phyloP scores from a whole-genome alignment of 2,113 vertebrate genomes.

The Pseudopipra pipra region DNA sequence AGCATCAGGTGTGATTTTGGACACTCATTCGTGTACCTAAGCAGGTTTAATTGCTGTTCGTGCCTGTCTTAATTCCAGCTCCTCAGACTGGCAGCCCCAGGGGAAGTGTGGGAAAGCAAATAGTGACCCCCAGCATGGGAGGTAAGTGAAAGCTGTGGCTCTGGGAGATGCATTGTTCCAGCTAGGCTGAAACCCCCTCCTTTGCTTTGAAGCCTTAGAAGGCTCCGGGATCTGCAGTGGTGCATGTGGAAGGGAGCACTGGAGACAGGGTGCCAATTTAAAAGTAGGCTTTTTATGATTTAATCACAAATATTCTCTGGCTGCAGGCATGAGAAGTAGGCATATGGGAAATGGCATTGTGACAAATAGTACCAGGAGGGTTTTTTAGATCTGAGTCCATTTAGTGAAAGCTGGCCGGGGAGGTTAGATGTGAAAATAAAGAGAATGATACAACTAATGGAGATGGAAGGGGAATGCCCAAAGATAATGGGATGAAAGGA shows the following conservation, averaged over 20 bases:
- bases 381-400: background rate
- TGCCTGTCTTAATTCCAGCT: conserved; percentile 35
- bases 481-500: background rate
- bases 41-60: conserved; percentile 10
- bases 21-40: background rate
- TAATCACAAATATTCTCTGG: background rate
- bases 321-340: background rate
- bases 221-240: background rate
- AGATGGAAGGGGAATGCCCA: background rate
- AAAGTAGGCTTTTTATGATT: background rate
- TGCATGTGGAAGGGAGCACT: background rate
- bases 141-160: conserved; percentile 49
- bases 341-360: background rate
- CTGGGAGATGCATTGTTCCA: conserved; percentile 42
- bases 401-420: background rate
- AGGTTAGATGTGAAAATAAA: background rate
- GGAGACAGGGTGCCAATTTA: background rate
- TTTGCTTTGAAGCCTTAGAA: conserved; percentile 21
- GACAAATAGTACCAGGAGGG: background rate
- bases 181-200: conserved; percentile 14
- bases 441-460: background rate
- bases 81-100: conserved; percentile 29
- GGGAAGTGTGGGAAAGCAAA: conserved; percentile 62
- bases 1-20: background rate
- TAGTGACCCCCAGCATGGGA: conserved; percentile 52